Conservation (phyloP, 2,797 vertebrate genomes). For the Silurus aristotelis region DNA sequence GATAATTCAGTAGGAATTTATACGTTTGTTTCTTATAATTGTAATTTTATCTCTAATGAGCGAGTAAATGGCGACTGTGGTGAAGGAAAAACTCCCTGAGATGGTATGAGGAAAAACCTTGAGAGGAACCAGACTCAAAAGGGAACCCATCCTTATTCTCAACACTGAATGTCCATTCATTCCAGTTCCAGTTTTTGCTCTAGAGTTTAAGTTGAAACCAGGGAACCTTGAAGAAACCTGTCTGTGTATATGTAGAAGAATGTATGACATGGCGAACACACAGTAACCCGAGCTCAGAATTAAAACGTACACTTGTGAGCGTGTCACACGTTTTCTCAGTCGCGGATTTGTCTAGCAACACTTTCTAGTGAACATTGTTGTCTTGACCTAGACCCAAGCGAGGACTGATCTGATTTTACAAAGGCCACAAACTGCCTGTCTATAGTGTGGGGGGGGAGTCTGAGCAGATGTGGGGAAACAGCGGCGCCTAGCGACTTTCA, state of each 20-base stretch:
- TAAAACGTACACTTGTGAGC: background rate
- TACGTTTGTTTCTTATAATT: too few species aligned
- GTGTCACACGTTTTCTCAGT: too few species aligned
- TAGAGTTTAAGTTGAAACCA: background rate
- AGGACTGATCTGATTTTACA: background rate
- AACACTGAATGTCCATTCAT: too few species aligned
- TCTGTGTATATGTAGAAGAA: background rate
- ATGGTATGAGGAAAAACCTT: too few species aligned
- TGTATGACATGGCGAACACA: background rate
- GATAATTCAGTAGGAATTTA: too few species aligned
- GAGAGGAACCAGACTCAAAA: too few species aligned
- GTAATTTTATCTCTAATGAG: too few species aligned
- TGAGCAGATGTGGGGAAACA: slow-evolving; percentile 74
- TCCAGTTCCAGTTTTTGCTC: background rate
- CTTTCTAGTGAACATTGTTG: background rate
- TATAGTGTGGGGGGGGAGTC: background rate
- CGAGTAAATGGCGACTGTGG: too few species aligned
- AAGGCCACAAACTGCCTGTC: slow-evolving; percentile 41
- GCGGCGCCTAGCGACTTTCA: slow-evolving; percentile 74
- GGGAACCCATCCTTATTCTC: too few species aligned
- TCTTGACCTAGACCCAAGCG: background rate
- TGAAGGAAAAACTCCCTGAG: too few species aligned
- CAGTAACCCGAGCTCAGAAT: background rate
- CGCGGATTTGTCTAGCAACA: too few species aligned
- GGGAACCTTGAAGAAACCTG: background rate